These are phyloP conservation scores for Gymnogyps californianus DNA, from an alignment of 2,113 vertebrate genomes.

Conservation along the genomic window DNA sequence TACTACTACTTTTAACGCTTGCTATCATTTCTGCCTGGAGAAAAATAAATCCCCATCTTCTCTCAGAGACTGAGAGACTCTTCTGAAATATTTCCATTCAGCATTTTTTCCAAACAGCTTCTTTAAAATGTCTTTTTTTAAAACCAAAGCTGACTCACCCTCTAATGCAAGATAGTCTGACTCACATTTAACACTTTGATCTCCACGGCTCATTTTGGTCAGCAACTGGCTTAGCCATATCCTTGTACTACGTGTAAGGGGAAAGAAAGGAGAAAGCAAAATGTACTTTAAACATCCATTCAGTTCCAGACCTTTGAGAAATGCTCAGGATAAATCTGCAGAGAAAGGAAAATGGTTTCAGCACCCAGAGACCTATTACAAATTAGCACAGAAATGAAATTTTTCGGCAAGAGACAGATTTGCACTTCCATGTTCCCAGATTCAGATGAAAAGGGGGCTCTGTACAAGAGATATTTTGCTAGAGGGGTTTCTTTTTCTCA, in stretches of 20 bases:
- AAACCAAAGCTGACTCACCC: slow-evolving; percentile 68
- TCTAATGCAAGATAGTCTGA: slow-evolving; percentile 61
- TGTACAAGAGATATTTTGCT: background rate
- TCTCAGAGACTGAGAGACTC: background rate
- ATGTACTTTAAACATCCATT: background rate
- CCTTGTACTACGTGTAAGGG: background rate
- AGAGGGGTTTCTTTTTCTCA: slow-evolving; percentile 25
- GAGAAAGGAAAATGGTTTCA: slow-evolving; percentile 16
- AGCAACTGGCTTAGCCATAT: background rate
- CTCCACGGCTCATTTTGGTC: background rate
- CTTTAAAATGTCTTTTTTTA: slow-evolving; percentile 22
- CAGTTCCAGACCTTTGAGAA: background rate
- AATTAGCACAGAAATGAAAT: slow-evolving; percentile 40
- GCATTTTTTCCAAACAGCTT: slow-evolving; percentile 66
- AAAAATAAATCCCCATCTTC: background rate
- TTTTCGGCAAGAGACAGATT: slow-evolving; percentile 29
- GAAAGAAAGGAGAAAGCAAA: background rate
- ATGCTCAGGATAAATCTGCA: background rate
- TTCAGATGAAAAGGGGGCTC: background rate
- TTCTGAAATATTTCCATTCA: slow-evolving; percentile 69
- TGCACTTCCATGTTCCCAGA: background rate
- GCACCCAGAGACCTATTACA: background rate
- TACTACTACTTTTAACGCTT: background rate
- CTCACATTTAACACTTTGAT: slow-evolving; percentile 64
- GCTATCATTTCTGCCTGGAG: background rate